Evolutionary conservation across 2,113 vertebrate genomes (phyloP).

Genomic region (Alethe diademata): DNA sequence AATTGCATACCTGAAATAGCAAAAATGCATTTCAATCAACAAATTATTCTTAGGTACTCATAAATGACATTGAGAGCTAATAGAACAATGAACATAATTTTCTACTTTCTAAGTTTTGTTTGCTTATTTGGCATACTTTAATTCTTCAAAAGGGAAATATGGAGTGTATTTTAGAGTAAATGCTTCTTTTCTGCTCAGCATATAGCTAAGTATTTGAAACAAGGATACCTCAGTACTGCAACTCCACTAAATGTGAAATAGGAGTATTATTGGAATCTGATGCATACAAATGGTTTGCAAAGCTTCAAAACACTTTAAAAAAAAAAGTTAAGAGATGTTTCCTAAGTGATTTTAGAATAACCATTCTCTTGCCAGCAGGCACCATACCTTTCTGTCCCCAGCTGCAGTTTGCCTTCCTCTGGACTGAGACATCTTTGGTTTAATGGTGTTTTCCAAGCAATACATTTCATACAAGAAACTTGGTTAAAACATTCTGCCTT

Average conservation of each 20-base stretch:
- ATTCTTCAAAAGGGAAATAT: not conserved
- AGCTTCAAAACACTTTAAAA: not conserved
- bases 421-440: not conserved
- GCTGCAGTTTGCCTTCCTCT: not conserved
- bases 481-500: not conserved
- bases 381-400: not conserved
- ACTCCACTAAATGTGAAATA: not conserved
- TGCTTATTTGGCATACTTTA: not conserved
- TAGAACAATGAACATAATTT: not conserved
- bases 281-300: not conserved
- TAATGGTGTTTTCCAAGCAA: not conserved
- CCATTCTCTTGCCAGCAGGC: not conserved
- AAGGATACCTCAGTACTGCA: not conserved
- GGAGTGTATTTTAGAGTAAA: not conserved
- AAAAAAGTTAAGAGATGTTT: not conserved
- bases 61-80: not conserved
- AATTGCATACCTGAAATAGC: not conserved
- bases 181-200: not conserved
- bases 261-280: not conserved
- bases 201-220: not conserved
- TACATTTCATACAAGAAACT: not conserved
- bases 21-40: constrained; percentile 14
- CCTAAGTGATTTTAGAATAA: not conserved
- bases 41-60: not conserved
- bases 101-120: not conserved